These are phyloP conservation scores for Polylopha cassiicola DNA, from an alignment of 2,888 invertebrate genomes.

Conservation along the genomic window DNA sequence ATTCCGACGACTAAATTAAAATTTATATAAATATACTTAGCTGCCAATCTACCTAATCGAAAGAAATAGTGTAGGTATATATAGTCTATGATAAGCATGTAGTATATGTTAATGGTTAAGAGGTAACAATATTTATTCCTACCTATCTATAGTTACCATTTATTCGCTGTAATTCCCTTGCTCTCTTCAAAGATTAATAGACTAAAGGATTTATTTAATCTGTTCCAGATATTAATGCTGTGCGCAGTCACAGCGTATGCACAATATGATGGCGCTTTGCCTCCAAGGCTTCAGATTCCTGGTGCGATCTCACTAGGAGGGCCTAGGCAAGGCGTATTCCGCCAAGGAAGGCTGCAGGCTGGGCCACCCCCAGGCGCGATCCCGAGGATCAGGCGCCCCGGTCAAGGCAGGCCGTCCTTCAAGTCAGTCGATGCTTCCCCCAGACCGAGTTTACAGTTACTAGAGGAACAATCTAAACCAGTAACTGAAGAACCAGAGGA, in stretches of 20 bases:
- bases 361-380: slow-evolving; percentile 44
- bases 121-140: no score
- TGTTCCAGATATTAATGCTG: slow-evolving; percentile 70
- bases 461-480: slow-evolving; percentile 78
- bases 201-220: slow-evolving; percentile 7
- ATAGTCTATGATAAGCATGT: neutral
- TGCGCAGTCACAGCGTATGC: slow-evolving; percentile 72
- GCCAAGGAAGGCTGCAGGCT: slow-evolving; percentile 60
- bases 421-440: slow-evolving; percentile 66
- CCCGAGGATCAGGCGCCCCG: slow-evolving; percentile 60
- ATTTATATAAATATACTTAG: slow-evolving; percentile 22
- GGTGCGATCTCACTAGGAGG: slow-evolving; percentile 76
- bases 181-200: slow-evolving; percentile 3
- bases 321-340: slow-evolving; percentile 53
- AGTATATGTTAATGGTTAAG: no score
- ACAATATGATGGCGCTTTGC: slow-evolving; percentile 71
- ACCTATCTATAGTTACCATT: no score
- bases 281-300: slow-evolving; percentile 81
- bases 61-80: neutral
- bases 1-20: slow-evolving; percentile 37
- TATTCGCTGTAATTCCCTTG: slow-evolving; percentile 8
- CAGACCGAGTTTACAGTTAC: slow-evolving; percentile 63
- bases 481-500: slow-evolving; percentile 83
- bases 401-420: slow-evolving; percentile 62
- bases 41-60: slow-evolving; percentile 4